Conservation (phyloP, 2,888 invertebrate genomes). For the Trissolcus brochymenae region DNA sequence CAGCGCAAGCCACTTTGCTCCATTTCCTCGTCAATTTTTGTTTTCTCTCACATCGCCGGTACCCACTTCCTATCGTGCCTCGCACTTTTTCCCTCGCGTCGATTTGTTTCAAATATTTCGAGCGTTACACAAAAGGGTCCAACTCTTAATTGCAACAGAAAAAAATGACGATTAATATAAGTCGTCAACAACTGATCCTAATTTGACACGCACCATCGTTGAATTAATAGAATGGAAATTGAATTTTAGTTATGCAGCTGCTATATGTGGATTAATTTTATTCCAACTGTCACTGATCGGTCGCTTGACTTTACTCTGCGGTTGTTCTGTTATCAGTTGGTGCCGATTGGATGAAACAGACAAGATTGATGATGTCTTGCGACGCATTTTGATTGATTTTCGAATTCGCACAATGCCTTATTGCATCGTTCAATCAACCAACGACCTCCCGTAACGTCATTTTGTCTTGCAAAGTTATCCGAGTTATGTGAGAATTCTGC, state of each 20-base stretch:
- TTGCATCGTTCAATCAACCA: too few species aligned
- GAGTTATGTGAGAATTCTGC: too few species aligned
- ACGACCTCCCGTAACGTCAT: constrained; percentile 4
- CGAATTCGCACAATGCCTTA: too few species aligned
- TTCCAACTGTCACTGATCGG: constrained; percentile 37
- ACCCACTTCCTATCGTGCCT: constrained; percentile 6
- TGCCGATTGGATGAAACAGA: constrained; percentile 18
- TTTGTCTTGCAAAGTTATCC: constrained; percentile 5
- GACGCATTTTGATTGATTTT: constrained; percentile 23
- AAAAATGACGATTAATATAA: constrained; percentile 32
- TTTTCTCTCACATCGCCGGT: constrained; percentile 24
- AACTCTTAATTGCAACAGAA: constrained; percentile 19
- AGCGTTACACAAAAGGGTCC: constrained; percentile 37
- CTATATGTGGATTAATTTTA: constrained; percentile 29
- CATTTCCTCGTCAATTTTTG: constrained; percentile 49
- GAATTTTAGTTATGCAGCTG: constrained; percentile 37
- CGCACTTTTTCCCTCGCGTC: constrained; percentile 15
- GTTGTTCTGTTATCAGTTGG: constrained; percentile 20
- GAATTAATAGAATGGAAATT: constrained; percentile 50
- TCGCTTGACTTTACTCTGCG: constrained; percentile 18
- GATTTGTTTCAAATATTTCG: constrained; percentile 47
- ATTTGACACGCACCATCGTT: constrained; percentile 33
- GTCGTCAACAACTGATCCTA: constrained; percentile 20
- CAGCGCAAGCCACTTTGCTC: constrained; percentile 57
- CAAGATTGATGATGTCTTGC: constrained; percentile 31